Base-by-base conservation (phyloP, 92 coral and sea anemone species). In the Heliopora coerulea region DNA sequence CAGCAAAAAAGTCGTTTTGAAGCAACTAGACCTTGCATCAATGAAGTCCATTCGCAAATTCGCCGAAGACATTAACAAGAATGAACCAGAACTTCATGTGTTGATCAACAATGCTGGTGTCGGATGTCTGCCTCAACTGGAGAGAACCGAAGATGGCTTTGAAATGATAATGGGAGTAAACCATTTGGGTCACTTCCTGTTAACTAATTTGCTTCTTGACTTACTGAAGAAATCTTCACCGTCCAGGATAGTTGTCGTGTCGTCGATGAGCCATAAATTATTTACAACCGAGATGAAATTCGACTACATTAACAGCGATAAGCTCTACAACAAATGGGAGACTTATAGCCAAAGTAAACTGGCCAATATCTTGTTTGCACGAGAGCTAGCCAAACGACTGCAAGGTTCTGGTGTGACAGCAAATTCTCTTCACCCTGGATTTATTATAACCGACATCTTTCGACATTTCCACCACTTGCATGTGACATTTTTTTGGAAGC, bases 51-150 rank as follows among this genome's bases (percentile, higher is more conserved):
- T 91, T 23, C 93, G 90, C 41, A 69, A 68, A 1, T 91, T 91
- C 68, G 97, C 92, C 25, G 88, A 80, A 62, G 80, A 59, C 1
- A 83, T 91, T 78, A 59, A 81, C 75, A 81, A 86, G 59, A 91
- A 79, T 41, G 88, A 91, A 56, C 75, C 82, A 10, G 79, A 85
- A 24, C 59, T 91, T 8, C 80, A 91, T 66, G 81, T 91, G 54
- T 68, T 91, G 74, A 85, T 91, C 65, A 91, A 88, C 85, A 91
- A 91, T 76, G 97, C 92, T 46, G 97, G 92, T 8, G 84, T 91
- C 56, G 80, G 50, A 72, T 83, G 28, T 76, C 79, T 4, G 70
- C 82, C 54, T 61, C 91, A 80, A 28, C 67, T 54, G 81, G 20
- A 5, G 1, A 81, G 68, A 56, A 89, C 96, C 1, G 74, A 84